Evolutionary conservation across 2,113 vertebrate genomes (phyloP).

Genomic region (Castor canadensis): DNA sequence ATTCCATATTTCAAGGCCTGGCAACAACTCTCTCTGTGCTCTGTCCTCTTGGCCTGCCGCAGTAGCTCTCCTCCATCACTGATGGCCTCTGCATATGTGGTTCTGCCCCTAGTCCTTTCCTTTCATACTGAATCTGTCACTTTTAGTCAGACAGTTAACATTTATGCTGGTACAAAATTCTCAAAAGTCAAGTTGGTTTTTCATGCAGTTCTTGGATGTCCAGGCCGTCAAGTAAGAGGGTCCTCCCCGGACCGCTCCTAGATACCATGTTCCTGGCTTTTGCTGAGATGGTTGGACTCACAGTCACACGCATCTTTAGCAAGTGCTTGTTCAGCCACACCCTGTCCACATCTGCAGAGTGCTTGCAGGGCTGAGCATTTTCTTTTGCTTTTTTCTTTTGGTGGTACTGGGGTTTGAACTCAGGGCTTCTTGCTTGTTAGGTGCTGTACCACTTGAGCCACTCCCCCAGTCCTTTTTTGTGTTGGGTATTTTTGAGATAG

Average conservation of each 20-base stretch:
- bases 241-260: fast-evolving
- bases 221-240: fast-evolving
- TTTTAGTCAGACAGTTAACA: too few relatives aligned
- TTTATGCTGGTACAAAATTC: neutral
- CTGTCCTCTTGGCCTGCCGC: too few relatives aligned
- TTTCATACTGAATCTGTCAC: neutral
- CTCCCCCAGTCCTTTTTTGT: too few relatives aligned
- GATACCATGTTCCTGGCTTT: neutral
- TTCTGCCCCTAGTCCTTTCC: neutral
- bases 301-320: neutral
- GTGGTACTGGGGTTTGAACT: too few relatives aligned
- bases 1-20: neutral
- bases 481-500: too few relatives aligned
- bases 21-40: too few relatives aligned
- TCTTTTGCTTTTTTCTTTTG: too few relatives aligned
- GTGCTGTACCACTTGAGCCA: too few relatives aligned
- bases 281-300: fast-evolving
- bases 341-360: neutral
- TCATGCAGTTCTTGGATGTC: neutral
- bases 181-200: neutral
- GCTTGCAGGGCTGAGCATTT: fast-evolving
- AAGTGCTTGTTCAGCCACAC: neutral
- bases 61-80: too few relatives aligned
- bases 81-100: neutral
- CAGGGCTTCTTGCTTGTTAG: too few relatives aligned